Conservation (phyloP, 2,888 invertebrate species). For the Ichneumoninae sp. region DNA sequence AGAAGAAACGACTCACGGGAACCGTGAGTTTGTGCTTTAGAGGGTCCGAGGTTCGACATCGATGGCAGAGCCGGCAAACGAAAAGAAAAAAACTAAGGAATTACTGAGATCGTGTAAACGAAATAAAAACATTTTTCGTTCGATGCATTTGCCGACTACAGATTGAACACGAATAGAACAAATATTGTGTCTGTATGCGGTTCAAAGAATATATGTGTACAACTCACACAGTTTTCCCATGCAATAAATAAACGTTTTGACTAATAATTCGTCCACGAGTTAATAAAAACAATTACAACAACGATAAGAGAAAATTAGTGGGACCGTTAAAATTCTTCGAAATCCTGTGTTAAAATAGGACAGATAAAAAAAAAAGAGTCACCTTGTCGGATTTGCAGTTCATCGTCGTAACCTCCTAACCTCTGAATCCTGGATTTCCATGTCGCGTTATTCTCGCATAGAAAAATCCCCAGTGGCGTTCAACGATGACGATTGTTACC, state of each 20-base stretch:
- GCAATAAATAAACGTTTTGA: too few species aligned
- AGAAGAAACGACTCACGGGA: constrained; percentile 53
- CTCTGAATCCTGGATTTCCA: constrained; percentile 3
- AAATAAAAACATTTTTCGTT: constrained; percentile 2
- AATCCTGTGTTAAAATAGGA: neutral
- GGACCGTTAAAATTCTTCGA: neutral
- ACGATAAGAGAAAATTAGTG: too few species aligned
- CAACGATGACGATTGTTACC: neutral
- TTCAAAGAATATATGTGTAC: too few species aligned
- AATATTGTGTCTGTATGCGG: too few species aligned
- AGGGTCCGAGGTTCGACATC: constrained; percentile 18
- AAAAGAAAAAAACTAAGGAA: constrained; percentile 36
- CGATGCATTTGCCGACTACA: too few species aligned
- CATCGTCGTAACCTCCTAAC: constrained; percentile 37
- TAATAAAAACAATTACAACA: neutral
- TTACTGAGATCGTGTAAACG: constrained; percentile 19
- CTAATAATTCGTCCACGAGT: too few species aligned
- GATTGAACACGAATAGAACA: too few species aligned
- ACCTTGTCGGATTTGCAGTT: constrained; percentile 50
- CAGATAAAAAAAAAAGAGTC: constrained; percentile 36
- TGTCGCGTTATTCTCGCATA: neutral
- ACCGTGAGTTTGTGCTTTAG: constrained; percentile 20
- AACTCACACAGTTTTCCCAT: too few species aligned
- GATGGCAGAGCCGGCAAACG: constrained; percentile 50
- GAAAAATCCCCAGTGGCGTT: neutral